phyloP scores from a whole-genome alignment of 2,888 invertebrate genomes.

The Ypsolopha sequella region DNA sequence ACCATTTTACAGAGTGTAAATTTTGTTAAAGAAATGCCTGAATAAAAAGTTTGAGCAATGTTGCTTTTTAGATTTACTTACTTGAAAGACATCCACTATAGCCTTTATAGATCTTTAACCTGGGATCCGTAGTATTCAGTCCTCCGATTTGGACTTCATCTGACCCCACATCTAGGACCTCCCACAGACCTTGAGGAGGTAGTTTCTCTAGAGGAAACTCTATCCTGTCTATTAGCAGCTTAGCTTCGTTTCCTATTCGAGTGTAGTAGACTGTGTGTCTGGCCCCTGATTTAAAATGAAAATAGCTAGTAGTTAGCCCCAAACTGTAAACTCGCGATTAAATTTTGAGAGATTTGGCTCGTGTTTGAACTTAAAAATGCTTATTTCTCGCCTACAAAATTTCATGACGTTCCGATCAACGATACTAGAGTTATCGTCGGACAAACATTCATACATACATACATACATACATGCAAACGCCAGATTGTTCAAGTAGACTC shows the following conservation, averaged over 20 bases:
- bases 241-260: constrained; percentile 79
- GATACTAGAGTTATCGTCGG: too few species aligned
- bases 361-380: neutral
- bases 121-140: constrained; percentile 84
- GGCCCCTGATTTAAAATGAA: constrained; percentile 59
- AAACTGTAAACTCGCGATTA: too few species aligned
- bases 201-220: constrained; percentile 78
- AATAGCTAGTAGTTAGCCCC: neutral
- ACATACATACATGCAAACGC: too few species aligned
- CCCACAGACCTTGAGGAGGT: constrained; percentile 76
- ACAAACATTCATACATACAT: too few species aligned
- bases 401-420: too few species aligned
- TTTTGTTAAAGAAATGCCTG: too few species aligned
- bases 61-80: constrained; percentile 52
- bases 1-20: too few species aligned
- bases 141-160: constrained; percentile 92
- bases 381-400: too few species aligned
- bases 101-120: constrained; percentile 86
- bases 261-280: constrained; percentile 81
- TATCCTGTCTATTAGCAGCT: constrained; percentile 81
- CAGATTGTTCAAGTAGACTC: too few species aligned
- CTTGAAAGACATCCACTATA: constrained; percentile 93
- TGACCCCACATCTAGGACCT: constrained; percentile 75
- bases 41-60: too few species aligned
- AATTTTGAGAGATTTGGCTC: neutral